phyloP scores from a whole-genome alignment of 2,888 invertebrate species.

The Phrixothrix hirtus region DNA sequence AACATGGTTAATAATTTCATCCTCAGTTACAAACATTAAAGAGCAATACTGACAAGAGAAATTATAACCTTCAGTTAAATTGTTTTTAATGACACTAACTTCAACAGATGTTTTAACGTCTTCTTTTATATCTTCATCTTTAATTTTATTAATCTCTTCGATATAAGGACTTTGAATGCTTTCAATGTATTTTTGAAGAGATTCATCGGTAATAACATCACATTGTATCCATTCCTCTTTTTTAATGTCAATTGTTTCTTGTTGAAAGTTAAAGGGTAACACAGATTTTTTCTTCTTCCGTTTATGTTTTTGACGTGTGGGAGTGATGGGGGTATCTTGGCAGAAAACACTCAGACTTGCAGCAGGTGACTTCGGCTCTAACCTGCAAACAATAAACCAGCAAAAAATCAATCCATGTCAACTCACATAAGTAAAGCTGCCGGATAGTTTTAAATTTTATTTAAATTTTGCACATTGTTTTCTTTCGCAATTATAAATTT shows the following conservation, averaged over 20 bases:
- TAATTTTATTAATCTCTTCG: slow-evolving; percentile 1
- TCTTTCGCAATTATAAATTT: too few species aligned
- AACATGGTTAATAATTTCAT: slow-evolving; percentile 43
- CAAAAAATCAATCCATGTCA: slow-evolving; percentile 15
- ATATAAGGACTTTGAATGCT: slow-evolving; percentile 23
- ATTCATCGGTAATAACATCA: slow-evolving; percentile 16
- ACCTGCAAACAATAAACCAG: slow-evolving; percentile 41
- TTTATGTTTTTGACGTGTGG: slow-evolving; percentile 15
- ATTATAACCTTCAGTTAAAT: slow-evolving; percentile 27
- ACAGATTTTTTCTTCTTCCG: slow-evolving; percentile 12
- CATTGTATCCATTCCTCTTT: slow-evolving; percentile 29
- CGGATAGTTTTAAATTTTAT: too few species aligned
- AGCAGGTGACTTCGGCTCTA: slow-evolving; percentile 35
- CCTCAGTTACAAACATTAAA: slow-evolving; percentile 41
- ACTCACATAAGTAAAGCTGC: too few species aligned
- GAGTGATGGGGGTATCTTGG: slow-evolving; percentile 28
- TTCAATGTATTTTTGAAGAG: slow-evolving; percentile 21
- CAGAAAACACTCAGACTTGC: slow-evolving; percentile 46
- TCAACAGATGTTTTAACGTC: neutral
- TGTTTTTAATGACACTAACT: neutral
- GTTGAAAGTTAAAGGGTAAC: neutral
- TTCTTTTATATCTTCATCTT: neutral
- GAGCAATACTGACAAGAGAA: slow-evolving; percentile 46
- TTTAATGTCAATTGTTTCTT: slow-evolving; percentile 6
- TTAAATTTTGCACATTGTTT: too few species aligned